Base-by-base conservation (phyloP, 2,888 invertebrate genomes). In the Atethmia centrago region DNA sequence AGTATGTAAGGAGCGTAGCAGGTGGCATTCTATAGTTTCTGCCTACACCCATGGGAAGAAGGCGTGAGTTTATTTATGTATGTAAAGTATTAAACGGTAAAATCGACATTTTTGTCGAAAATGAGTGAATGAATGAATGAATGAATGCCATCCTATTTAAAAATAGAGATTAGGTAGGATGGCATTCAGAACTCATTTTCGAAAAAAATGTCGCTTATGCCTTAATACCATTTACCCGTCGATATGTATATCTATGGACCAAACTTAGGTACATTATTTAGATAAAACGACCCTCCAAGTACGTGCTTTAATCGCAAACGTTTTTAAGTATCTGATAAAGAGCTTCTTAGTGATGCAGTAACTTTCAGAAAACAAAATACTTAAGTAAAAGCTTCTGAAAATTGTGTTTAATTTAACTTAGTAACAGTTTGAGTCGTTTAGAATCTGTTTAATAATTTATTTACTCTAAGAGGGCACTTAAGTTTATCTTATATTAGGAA, bases 391-490 rank as follows among this genome's bases (percentile, higher is more conserved):
- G 9, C 28, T 71, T 49, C n/a, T 3, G 31, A 58, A 49, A 58
- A n/a, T 49, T 42, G 3, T n/a, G 36, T 71, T 56, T 7, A 55
- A 16, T 71, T 56, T 25, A 47, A 40, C 53, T 55, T 64, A 36
- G 2, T 28, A 51, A 25, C 21, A 56, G 16, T n/a, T 53, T 21
- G 16, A 9, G 7, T 25, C 19, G 5, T 31, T 66, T 28, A 21
- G n/a, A 42, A 68, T 49, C 9, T 77, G n/a, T 58, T 68, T 25
- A 9, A 68, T 58, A 58, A 45, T 58, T 42, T 58, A 58, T 51
- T 45, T 31, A 31, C 31, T 36, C 3, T 7, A 21, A 25, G 3
- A 76, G 16, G 25, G 9, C 14, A 19, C 45, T 42, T 14, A 36
- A 8, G 5, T 47, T 45, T 28, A 69, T 56, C 31, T 25, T 2